Percentiles rank a stretch among this genome's conserved stretches.
phyloP scores from a whole-genome alignment of 2,888 invertebrate species.

The Allophyes oxyacanthae region DNA sequence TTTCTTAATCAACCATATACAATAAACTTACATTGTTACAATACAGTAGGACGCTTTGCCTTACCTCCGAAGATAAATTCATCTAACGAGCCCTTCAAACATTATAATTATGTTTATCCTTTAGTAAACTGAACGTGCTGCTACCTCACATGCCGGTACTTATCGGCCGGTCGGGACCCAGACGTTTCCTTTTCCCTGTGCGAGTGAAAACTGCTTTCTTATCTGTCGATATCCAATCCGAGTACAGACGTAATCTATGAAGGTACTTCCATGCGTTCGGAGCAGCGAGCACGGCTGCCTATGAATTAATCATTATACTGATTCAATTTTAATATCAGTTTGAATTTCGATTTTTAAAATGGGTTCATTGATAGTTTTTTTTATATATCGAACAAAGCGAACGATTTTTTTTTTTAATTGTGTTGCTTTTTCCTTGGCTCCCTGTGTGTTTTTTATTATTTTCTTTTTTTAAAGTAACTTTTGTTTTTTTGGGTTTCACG shows the following conservation, averaged over 20 bases:
- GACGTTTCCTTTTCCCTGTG: conserved; percentile 72
- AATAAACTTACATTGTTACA: no score
- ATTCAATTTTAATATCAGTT: not conserved
- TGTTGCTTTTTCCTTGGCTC: no score
- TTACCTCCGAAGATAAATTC: no score
- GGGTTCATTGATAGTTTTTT: not conserved
- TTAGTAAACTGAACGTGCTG: conserved; percentile 4
- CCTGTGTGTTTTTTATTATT: no score
- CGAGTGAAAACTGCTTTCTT: conserved; percentile 77
- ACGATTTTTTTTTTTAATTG: no score
- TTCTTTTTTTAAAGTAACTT: no score
- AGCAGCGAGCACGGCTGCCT: not conserved
- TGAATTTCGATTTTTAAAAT: not conserved
- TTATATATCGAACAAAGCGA: no score
- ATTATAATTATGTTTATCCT: not conserved
- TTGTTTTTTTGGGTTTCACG: no score
- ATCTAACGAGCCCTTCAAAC: no score
- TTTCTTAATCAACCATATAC: no score
- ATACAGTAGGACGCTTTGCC: no score
- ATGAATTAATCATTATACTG: conserved; percentile 1
- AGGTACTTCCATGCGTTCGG: conserved; percentile 21
- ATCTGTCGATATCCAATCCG: conserved; percentile 64
- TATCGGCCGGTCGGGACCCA: conserved; percentile 34
- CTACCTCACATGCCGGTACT: conserved; percentile 53
- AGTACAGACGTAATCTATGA: conserved; percentile 38